These are phyloP conservation scores for Dolichotis patagonum DNA, from an alignment of 2,113 vertebrate genomes.

Conservation along the genomic window DNA sequence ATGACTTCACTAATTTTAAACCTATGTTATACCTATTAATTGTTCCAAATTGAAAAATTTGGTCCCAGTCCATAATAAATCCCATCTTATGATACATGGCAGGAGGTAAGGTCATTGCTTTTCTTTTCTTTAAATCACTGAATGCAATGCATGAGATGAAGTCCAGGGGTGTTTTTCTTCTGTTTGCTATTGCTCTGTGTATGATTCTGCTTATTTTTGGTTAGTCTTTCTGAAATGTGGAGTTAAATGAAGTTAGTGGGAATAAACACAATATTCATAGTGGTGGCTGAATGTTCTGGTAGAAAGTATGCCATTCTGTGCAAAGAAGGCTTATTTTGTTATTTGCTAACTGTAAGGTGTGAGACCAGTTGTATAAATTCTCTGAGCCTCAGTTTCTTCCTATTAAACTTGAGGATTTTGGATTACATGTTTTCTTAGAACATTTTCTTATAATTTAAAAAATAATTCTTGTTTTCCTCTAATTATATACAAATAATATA, in stretches of 20 bases:
- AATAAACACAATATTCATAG: neutral
- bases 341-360: neutral
- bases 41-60: slow-evolving; percentile 69
- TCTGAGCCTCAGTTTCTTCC: neutral
- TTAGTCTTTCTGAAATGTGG: neutral
- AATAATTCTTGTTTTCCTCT: neutral
- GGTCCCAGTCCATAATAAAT: slow-evolving; percentile 37
- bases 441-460: neutral
- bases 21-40: slow-evolving; percentile 69
- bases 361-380: neutral
- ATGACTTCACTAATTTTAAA: slow-evolving; percentile 68
- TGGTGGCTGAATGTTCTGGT: neutral
- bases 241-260: neutral
- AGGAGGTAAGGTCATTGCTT: neutral
- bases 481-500: neutral
- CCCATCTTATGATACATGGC: neutral
- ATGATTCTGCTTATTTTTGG: neutral
- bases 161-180: neutral
- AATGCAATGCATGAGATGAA: neutral
- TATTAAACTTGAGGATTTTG: neutral
- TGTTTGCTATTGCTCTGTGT: neutral
- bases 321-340: neutral
- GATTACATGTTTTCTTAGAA: neutral
- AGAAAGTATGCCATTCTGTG: neutral
- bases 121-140: neutral